These are phyloP conservation scores for Autographa gamma DNA, from an alignment of 2,888 invertebrate genomes.

Conservation along the genomic window DNA sequence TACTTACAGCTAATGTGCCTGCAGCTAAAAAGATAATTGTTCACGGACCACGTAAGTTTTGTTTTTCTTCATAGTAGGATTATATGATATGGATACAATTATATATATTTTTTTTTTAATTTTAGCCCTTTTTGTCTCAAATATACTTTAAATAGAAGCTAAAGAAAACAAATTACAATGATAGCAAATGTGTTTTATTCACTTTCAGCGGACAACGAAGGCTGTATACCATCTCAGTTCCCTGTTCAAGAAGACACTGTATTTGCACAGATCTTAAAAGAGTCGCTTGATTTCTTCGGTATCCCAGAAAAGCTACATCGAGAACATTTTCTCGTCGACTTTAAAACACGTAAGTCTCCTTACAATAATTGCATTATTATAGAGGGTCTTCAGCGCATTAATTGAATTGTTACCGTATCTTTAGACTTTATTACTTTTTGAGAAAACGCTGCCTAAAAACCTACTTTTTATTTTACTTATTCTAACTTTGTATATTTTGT, in stretches of 20 bases:
- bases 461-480: too few relatives aligned
- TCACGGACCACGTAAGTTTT: constrained; percentile 92
- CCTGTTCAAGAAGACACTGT: constrained; percentile 99
- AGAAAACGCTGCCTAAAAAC: too few relatives aligned
- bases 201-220: constrained; percentile 93
- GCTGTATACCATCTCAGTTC: constrained; percentile 99
- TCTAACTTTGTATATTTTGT: constrained; percentile 31
- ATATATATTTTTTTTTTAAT: too few relatives aligned
- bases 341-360: constrained; percentile 96
- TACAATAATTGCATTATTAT: too few relatives aligned
- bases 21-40: constrained; percentile 99
- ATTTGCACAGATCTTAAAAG: constrained; percentile 97
- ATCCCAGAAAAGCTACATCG: constrained; percentile 96
- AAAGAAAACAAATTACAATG: too few relatives aligned
- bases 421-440: too few relatives aligned
- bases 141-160: too few relatives aligned
- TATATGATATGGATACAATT: too few relatives aligned
- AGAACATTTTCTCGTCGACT: constrained; percentile 98
- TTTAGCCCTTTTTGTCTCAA: too few relatives aligned
- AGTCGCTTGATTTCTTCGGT: constrained; percentile 98
- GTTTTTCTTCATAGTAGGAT: too few relatives aligned
- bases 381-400: too few relatives aligned
- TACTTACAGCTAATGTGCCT: constrained; percentile 99
- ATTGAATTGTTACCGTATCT: too few relatives aligned
- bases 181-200: not conserved